These are phyloP conservation scores for Himalopsyche kuldschensis DNA, from an alignment of 2,888 invertebrate species.

Conservation along the genomic window DNA sequence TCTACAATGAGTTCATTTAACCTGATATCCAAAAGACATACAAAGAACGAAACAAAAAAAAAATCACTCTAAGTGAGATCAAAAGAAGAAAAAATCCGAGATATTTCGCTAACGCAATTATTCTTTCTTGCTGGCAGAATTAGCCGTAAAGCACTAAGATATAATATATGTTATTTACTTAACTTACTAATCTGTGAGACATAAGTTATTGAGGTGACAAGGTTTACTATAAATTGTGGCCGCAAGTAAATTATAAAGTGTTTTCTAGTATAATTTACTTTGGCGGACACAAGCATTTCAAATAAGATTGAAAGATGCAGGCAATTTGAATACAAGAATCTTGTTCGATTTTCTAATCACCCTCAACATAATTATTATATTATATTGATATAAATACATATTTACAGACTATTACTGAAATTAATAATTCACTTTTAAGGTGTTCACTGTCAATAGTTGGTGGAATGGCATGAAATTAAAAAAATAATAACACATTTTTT, in stretches of 20 bases:
- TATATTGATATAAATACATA: too few relatives aligned
- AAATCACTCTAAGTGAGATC: neutral
- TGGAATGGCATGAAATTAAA: too few relatives aligned
- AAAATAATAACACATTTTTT: too few relatives aligned
- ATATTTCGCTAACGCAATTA: neutral
- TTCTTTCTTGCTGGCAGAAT: neutral
- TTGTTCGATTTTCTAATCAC: too few relatives aligned
- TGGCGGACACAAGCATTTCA: neutral
- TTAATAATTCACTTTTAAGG: too few relatives aligned
- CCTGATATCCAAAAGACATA: neutral
- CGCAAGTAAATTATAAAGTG: conserved; percentile 15
- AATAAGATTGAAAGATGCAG: neutral
- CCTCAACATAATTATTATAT: too few relatives aligned
- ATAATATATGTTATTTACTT: neutral
- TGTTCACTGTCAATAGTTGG: too few relatives aligned
- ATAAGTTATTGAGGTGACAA: conserved; percentile 24
- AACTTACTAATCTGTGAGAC: neutral
- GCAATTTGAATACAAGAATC: too few relatives aligned
- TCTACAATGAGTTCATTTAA: neutral
- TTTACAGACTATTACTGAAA: too few relatives aligned
- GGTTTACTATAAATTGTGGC: conserved; percentile 27
- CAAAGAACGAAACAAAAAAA: neutral
- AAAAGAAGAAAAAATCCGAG: neutral
- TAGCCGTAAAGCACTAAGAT: neutral
- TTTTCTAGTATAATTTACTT: neutral